phyloP scores from a whole-genome alignment of 2,797 vertebrate genomes.

The Hozukius guyotensis region DNA sequence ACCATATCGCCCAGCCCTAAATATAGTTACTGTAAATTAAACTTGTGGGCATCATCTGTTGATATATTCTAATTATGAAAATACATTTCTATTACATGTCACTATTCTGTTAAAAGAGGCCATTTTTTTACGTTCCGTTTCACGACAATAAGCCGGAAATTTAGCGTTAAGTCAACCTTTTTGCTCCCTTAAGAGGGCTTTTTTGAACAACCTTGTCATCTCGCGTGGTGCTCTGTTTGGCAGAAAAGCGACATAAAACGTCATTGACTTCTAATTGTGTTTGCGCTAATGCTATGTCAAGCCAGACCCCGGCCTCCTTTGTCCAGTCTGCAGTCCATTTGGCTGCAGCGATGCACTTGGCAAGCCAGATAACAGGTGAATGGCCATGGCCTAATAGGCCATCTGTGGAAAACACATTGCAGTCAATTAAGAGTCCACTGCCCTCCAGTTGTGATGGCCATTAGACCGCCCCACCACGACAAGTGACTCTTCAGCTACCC shows the following conservation, averaged over 20 bases:
- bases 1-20: too few relatives aligned
- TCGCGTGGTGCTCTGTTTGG: not conserved
- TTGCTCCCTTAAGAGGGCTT: conserved; percentile 15
- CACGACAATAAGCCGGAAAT: not conserved
- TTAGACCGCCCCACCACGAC: conserved; percentile 70
- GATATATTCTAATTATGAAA: not conserved
- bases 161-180: conserved; percentile 23
- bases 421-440: conserved; percentile 82
- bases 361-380: conserved; percentile 72
- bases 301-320: conserved; percentile 60
- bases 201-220: conserved; percentile 60
- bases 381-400: conserved; percentile 78
- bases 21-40: not conserved
- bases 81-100: not conserved
- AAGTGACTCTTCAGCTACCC: conserved; percentile 80
- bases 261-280: conserved; percentile 71
- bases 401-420: conserved; percentile 79
- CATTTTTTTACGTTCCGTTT: not conserved
- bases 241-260: conserved; percentile 55
- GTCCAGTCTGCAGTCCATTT: conserved; percentile 72
- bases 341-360: conserved; percentile 66
- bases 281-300: conserved; percentile 66
- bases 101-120: not conserved
- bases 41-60: not conserved
- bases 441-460: conserved; percentile 74